A percentile compares a stretch with the other conserved stretches of the same genome.
Evolutionary conservation across 2,797 vertebrate species (phyloP).

Genomic region (Phalloptychus januarius): DNA sequence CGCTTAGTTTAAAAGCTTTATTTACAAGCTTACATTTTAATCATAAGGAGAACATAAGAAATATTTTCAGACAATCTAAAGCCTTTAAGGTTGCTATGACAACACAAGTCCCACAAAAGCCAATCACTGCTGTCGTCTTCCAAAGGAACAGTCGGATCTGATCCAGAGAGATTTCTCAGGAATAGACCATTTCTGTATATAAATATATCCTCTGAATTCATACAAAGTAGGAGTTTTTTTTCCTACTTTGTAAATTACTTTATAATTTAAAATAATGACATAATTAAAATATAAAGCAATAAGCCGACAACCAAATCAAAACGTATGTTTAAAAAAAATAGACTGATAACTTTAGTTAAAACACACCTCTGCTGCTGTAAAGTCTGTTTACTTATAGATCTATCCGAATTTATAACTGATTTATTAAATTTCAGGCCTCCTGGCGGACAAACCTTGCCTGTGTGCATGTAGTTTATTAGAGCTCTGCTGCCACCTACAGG

Average conservation of each 20-base stretch:
- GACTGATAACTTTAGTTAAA: background rate
- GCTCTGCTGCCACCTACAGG: slow-evolving; percentile 72
- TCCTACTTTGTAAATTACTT: too few species aligned
- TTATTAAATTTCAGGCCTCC: slow-evolving; percentile 4
- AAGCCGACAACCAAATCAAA: background rate
- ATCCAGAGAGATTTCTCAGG: slow-evolving; percentile 26
- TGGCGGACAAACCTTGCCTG: background rate
- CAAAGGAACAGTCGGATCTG: slow-evolving; percentile 22
- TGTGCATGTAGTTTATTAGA: slow-evolving; percentile 10
- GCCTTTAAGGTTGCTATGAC: slow-evolving; percentile 30
- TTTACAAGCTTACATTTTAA: slow-evolving; percentile 12
- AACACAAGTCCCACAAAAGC: slow-evolving; percentile 15
- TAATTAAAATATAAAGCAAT: background rate
- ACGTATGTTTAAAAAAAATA: background rate
- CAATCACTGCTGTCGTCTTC: slow-evolving; percentile 8
- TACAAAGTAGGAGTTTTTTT: too few species aligned
- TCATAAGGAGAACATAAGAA: slow-evolving; percentile 7
- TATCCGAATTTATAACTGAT: background rate
- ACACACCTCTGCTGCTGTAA: background rate
- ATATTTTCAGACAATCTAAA: slow-evolving; percentile 22
- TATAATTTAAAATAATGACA: background rate
- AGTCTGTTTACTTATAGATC: background rate
- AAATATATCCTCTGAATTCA: slow-evolving; percentile 24
- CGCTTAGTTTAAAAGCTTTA: slow-evolving; percentile 9
- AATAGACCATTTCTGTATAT: slow-evolving; percentile 24